These are phyloP conservation scores for Montifringilla adamsi DNA, from an alignment of 2,113 vertebrate genomes.

Conservation along the genomic window DNA sequence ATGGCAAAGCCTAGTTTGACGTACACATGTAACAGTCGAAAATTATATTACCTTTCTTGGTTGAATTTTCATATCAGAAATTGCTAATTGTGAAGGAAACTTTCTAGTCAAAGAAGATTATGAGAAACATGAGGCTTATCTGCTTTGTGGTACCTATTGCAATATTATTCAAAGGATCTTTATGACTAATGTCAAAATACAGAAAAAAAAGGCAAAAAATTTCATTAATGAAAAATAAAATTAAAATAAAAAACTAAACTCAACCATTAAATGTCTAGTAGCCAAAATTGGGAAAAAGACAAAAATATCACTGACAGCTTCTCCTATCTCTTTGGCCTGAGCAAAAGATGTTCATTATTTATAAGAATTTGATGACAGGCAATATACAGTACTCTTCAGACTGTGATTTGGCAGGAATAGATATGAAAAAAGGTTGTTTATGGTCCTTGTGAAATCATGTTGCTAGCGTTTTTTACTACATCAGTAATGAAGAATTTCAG, in stretches of 20 bases:
- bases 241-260: neutral
- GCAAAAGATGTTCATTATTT: neutral
- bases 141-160: neutral
- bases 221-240: neutral
- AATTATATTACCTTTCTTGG: neutral
- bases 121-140: neutral
- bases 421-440: neutral
- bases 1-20: neutral
- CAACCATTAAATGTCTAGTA: neutral
- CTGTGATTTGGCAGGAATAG: conserved; percentile 7
- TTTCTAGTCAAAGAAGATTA: neutral
- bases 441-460: neutral
- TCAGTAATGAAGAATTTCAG: neutral
- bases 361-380: neutral
- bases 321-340: neutral
- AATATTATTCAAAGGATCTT: neutral
- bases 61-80: neutral
- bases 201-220: neutral
- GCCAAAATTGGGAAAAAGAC: neutral
- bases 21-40: neutral
- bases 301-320: neutral
- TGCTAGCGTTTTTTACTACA: neutral
- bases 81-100: neutral
- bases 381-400: neutral
- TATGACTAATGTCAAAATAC: neutral